Base-by-base conservation (phyloP, 2,888 invertebrate genomes). In the Rosalia funebris region DNA sequence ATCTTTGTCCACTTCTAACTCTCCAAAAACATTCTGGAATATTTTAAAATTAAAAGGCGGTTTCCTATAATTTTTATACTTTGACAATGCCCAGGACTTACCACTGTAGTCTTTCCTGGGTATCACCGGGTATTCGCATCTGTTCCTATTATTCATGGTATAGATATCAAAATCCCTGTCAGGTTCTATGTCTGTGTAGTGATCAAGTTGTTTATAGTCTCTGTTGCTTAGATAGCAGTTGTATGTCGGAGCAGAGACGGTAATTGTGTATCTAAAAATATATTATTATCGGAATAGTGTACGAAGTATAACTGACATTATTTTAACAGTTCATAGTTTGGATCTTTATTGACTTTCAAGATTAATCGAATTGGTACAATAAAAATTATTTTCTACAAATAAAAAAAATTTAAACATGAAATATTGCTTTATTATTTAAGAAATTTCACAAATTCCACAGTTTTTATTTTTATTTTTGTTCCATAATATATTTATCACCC, bases 21-120 rank as follows among this genome's bases (percentile, higher is more conserved):
- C 93, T 87, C 87, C 91, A 91, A 79, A 93, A 93, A 74, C 93
- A 93, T 79, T 93, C 93, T 93, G 77, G 31, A 77, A 77, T 20
- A 55, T 20, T 19, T 20, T 2, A 44, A 17, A 34, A 55, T 54
- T 41, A 47, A 62, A 57, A 19, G 37, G 31, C n/a, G 14, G 11
- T 9, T 45, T 25, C n/a, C 31, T 0, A n/a, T 20, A 37, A 17
- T 2, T 9, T n/a, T 9, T 52, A 16, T 52, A 20, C n/a, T 46
- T 14, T 36, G 25, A 10, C 11, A 17, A n/a, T 25, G 4, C 7
- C 7, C 7, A 7, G 3, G 7, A 25, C 72, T 80, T 83, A 74
- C 84, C 84, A 59, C 82, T 82, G 44, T 77, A 74, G 52, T 84
- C 79, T 37, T 79, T 77, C 53, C 83, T 82, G 4, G 79, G 80